Conservation (phyloP, 2,113 vertebrate species). For the Poicephalus meyeri region DNA sequence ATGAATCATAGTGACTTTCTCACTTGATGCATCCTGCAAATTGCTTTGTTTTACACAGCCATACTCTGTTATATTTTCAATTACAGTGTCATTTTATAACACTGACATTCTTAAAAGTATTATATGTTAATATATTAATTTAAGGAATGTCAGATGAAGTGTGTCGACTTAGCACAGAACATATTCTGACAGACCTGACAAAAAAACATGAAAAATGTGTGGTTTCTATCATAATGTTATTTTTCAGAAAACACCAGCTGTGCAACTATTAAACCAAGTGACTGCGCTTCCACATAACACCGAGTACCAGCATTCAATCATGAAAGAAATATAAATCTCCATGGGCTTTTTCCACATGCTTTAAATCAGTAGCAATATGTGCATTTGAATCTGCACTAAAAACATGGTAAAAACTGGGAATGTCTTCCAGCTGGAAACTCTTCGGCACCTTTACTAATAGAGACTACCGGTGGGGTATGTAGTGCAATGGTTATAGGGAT, state of each 20-base stretch:
- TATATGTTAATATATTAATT: constrained; percentile 64
- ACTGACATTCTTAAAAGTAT: constrained; percentile 49
- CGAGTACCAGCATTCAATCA: constrained; percentile 77
- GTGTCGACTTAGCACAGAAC: constrained; percentile 65
- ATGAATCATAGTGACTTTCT: neutral
- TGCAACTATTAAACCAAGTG: constrained; percentile 70
- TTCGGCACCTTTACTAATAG: constrained; percentile 19
- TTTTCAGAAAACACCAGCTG: constrained; percentile 79
- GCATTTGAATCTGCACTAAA: constrained; percentile 50
- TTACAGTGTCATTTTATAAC: constrained; percentile 44
- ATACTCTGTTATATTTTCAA: constrained; percentile 24
- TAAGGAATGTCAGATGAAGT: constrained; percentile 50
- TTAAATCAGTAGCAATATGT: constrained; percentile 79
- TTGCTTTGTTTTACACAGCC: constrained; percentile 49
- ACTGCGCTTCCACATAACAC: constrained; percentile 66
- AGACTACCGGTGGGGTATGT: neutral
- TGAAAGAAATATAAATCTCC: constrained; percentile 77
- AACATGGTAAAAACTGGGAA: constrained; percentile 12
- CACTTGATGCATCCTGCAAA: constrained; percentile 34
- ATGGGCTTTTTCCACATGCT: constrained; percentile 76
- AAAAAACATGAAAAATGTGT: constrained; percentile 71
- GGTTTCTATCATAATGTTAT: constrained; percentile 75
- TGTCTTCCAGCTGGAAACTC: constrained; percentile 47
- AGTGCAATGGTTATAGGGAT: neutral
- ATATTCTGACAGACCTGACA: constrained; percentile 72